These are phyloP conservation scores for Synergus umbraculus DNA, from an alignment of 2,888 invertebrate genomes.

Conservation along the genomic window DNA sequence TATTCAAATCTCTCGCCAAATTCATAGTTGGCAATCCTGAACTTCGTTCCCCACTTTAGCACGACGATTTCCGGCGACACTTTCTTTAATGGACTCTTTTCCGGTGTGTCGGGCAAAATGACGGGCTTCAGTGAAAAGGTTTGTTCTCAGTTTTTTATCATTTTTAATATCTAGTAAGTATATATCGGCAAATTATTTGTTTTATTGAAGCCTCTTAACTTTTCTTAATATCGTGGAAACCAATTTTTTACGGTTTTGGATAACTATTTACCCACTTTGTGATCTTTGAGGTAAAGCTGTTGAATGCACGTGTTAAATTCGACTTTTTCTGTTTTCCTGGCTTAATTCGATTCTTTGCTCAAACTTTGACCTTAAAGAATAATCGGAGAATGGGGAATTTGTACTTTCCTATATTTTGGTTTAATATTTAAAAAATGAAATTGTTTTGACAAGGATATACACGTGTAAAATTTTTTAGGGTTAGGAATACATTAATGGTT, in stretches of 20 bases:
- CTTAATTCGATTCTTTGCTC: background rate
- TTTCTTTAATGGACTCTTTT: conserved; percentile 65
- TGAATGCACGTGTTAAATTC: conserved; percentile 12
- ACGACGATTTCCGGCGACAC: conserved; percentile 65
- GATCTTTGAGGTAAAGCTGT: background rate
- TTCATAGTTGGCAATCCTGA: background rate
- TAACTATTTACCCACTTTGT: background rate
- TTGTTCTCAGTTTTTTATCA: conserved; percentile 52
- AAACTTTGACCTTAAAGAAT: background rate
- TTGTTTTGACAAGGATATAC: conserved; percentile 30
- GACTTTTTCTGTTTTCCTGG: background rate
- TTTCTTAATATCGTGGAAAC: background rate
- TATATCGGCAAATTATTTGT: conserved; percentile 1
- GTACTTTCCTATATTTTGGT: background rate
- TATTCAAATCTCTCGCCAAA: background rate
- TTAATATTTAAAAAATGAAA: background rate
- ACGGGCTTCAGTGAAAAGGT: conserved; percentile 75
- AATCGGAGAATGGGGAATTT: background rate
- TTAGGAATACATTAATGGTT: background rate
- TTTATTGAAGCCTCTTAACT: background rate
- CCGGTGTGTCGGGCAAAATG: conserved; percentile 69
- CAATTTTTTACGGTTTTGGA: background rate
- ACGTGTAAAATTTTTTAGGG: conserved; percentile 19
- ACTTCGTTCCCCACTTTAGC: background rate
- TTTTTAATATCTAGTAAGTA: background rate